phyloP scores from a whole-genome alignment of 2,797 vertebrate genomes.

The Zonotrichia albicollis region DNA sequence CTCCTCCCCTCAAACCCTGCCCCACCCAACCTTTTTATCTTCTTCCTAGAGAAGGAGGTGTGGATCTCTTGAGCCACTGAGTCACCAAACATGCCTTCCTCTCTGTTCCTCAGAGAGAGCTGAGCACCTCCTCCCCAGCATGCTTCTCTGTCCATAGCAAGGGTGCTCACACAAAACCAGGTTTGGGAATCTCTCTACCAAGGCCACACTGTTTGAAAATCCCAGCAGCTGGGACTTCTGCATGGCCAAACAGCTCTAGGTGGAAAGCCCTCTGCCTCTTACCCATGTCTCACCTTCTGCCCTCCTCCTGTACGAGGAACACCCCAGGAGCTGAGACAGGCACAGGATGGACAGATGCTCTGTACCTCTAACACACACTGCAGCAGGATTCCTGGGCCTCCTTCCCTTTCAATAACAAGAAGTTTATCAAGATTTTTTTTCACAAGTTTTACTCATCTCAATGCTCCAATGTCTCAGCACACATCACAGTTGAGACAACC shows the following conservation, averaged over 20 bases:
- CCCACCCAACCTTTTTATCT: neutral
- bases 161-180: neutral
- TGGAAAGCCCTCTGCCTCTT: neutral
- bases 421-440: neutral
- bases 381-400: neutral
- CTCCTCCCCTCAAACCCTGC: neutral
- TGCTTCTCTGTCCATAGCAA: neutral
- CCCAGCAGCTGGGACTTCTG: neutral
- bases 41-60: neutral
- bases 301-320: neutral
- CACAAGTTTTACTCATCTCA: neutral
- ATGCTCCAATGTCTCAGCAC: neutral
- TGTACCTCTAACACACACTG: neutral
- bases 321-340: rapidly evolving
- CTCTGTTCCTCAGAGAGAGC: neutral
- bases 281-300: neutral
- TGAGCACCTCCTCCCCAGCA: neutral
- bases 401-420: rapidly evolving
- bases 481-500: neutral
- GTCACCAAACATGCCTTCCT: neutral
- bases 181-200: neutral
- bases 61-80: neutral
- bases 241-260: neutral
- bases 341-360: neutral
- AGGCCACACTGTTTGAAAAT: neutral